Base-by-base conservation (phyloP, 1,140 invertebrate species). In the Brachionus sp. region DNA sequence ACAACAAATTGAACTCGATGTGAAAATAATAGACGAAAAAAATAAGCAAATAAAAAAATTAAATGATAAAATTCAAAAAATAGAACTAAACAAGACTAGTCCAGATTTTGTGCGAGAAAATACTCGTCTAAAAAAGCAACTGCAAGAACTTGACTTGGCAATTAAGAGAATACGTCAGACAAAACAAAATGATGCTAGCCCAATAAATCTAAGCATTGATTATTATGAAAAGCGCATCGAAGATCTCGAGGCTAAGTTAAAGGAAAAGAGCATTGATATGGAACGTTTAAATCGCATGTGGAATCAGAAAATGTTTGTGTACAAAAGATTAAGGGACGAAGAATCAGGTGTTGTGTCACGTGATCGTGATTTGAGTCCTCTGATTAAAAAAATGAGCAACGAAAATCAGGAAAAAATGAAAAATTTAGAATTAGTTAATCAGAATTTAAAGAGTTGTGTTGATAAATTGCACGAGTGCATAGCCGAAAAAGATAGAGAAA, bases 181-280 rank as follows among this genome's bases (percentile, higher is more conserved):
- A 2, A 75, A 75, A 50, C 44, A 75, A 46, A 50, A 13, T 9
- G 42, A 75, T 5, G 1, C 25, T 9, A 46, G 44, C 9, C 70
- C 70, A 10, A n/a, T 75, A 10, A 75, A 75, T 75, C 29, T 75
- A 46, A 75, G 70, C 70, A 25, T 75, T 13, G 70, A 75, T 35
- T 75, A 75, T 39, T 75, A 75, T 19, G 70, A 75, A 19, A 25
- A 75, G 25, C 39, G 70, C 25, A 75, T 75, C 19, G 19, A 75
- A 75, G 39, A 75, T 12, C n/a, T 75, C 2, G 70, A 75, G n/a
- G 12, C 0, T 1, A 75, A 50, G 12, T 13, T 75, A 46, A 75
- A 75, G 7, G 70, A 75, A 2, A 75, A 75, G 29, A 46, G 39
- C 46, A 13, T 75, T 4, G 70, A 75, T 7, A 9, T 75, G 25